Base-by-base conservation (phyloP, 1,140 invertebrate genomes). In the Sycophila sp. region DNA sequence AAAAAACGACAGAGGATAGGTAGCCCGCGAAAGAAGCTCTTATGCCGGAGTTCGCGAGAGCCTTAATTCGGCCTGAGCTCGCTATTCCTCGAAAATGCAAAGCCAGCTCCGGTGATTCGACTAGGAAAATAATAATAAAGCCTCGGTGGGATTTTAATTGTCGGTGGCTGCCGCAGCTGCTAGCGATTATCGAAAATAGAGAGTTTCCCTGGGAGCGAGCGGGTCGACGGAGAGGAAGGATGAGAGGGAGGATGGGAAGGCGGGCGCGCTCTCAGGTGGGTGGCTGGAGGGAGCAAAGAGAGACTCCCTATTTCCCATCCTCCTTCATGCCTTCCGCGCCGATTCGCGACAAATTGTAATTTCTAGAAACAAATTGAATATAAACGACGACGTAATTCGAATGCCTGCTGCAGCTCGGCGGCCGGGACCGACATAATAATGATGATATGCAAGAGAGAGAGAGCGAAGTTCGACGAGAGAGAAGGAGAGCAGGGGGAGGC, bases 331-430 rank as follows among this genome's bases (percentile, higher is more conserved):
- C 74, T 80, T 77, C 76, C 73, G 73, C 75, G 75, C 80, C 79
- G 80, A 82, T 81, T 80, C 76, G 69, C 77, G 80, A 81, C 77
- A 81, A 82, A 81, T 81, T 83, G 81, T 82, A 82, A 82, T 82
- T 83, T 82, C 80, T 81, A 80, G 79, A 81, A 83, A 83, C 78
- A 82, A 83, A 83, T 83, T 83, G 80, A 83, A 82, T 82, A 83
- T 83, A 81, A 83, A 81, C 78, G 81, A 64, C 73, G 76, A 71
- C 79, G 79, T 82, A 81, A 83, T 82, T 83, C 80, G 78, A 81
- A 82, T 82, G 81, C 79, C 81, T 81, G 77, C 78, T 81, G 81
- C 80, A 82, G 79, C 75, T 63, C 11, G 47, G 45, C 32, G 17
- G 24, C 28, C 40, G 71, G 66, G 74, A 78, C 74, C 76, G 76